These are phyloP conservation scores for Melanchra persicariae DNA, from an alignment of 2,888 invertebrate genomes.

Conservation along the genomic window DNA sequence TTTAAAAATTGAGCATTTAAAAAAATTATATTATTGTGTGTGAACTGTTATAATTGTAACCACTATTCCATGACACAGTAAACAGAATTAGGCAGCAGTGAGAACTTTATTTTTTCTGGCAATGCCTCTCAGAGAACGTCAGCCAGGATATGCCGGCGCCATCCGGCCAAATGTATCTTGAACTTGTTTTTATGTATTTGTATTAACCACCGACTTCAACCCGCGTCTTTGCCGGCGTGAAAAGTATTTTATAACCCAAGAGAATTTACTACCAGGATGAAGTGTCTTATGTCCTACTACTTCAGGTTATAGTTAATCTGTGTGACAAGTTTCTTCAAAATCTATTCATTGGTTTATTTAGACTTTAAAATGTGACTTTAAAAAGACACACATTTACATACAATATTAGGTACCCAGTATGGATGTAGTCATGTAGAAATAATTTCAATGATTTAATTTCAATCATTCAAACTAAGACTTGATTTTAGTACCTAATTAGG, in stretches of 20 bases:
- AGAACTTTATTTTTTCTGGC: background rate
- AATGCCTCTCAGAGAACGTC: background rate
- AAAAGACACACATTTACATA: background rate
- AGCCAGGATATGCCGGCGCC: background rate
- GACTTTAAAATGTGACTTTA: no score
- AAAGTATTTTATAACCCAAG: no score
- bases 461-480: background rate
- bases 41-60: background rate
- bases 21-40: background rate
- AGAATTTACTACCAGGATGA: no score
- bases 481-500: no score
- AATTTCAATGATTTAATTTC: background rate
- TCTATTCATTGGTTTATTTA: background rate
- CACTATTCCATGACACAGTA: background rate
- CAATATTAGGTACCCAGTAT: background rate
- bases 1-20: conserved; percentile 1
- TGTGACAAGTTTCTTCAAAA: background rate
- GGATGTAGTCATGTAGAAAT: background rate
- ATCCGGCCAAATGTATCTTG: background rate
- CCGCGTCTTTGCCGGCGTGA: no score
- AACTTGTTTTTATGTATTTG: background rate
- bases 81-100: no score
- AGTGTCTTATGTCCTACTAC: no score
- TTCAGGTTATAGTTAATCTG: background rate
- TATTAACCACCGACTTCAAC: background rate